phyloP scores from a whole-genome alignment of 2,888 invertebrate genomes.

The Lobophora halterata region DNA sequence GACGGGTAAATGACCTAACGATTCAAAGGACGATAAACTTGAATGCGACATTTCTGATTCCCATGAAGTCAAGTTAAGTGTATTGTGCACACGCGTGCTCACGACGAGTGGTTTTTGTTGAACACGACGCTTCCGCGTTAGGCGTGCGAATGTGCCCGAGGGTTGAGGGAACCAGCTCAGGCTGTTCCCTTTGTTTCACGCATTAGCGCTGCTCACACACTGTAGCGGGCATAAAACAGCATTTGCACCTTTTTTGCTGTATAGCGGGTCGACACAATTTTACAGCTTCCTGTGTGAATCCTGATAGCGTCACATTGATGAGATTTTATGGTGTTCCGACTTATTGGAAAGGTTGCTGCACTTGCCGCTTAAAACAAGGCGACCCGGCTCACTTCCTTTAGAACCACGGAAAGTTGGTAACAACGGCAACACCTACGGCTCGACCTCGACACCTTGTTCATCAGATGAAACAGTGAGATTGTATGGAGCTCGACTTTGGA shows the following conservation, averaged over 20 bases:
- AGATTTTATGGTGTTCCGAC: no score
- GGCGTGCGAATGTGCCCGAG: constrained; percentile 66
- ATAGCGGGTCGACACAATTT: constrained; percentile 6
- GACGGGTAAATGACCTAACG: constrained; percentile 27
- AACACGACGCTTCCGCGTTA: constrained; percentile 64
- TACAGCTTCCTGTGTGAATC: constrained; percentile 14
- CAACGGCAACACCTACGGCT: no score
- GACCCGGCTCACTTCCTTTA: no score
- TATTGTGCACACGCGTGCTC: constrained; percentile 53
- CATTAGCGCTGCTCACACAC: constrained; percentile 45
- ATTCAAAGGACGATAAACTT: constrained; percentile 30
- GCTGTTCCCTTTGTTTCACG: constrained; percentile 68
- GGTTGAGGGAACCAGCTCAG: constrained; percentile 66
- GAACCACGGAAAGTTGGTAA: no score
- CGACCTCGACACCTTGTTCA: no score
- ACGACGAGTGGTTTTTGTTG: constrained; percentile 52
- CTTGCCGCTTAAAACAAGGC: no score
- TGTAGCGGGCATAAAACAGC: constrained; percentile 34
- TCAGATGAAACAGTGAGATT: no score
- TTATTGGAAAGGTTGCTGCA: no score
- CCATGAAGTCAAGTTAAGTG: constrained; percentile 48
- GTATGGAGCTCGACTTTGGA: no score
- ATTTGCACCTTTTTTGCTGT: constrained; percentile 25
- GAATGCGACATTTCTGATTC: constrained; percentile 38
- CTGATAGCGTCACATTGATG: no score